Conservation (phyloP, 2,888 invertebrate genomes). For the Oscheius sp. region DNA sequence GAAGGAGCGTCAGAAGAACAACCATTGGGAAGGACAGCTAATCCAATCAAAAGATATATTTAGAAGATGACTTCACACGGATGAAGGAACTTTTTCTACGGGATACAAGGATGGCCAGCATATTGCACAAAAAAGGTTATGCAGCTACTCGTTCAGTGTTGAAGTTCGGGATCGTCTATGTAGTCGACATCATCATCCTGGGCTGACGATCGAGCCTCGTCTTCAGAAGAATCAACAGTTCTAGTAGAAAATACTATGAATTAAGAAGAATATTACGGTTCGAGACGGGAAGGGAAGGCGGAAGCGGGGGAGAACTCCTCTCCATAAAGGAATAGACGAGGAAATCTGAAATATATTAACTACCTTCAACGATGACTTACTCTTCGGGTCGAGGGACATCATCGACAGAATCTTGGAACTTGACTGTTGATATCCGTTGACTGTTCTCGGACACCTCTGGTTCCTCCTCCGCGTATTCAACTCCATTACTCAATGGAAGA, state of each 20-base stretch:
- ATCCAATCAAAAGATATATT: no score
- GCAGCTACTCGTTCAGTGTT: no score
- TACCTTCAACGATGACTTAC: neutral
- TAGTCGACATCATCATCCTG: conserved; percentile 18
- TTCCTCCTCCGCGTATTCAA: no score
- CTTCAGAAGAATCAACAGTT: conserved; percentile 9
- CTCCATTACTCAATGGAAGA: no score
- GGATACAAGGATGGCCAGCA: no score
- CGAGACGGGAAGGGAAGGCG: neutral
- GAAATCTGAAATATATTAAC: neutral
- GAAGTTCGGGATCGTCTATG: conserved; percentile 10
- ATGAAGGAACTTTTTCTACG: no score
- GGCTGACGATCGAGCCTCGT: conserved; percentile 4
- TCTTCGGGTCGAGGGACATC: neutral
- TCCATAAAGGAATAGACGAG: neutral
- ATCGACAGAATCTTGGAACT: neutral
- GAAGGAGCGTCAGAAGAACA: no score
- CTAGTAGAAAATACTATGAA: neutral
- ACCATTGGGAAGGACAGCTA: no score
- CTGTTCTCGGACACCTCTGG: no score
- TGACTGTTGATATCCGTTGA: conserved; percentile 5
- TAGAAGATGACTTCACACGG: no score
- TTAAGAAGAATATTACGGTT: neutral
- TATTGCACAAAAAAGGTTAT: no score
- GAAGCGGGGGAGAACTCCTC: neutral